phyloP scores from a whole-genome alignment of 2,113 vertebrate genomes.

The Ardeotis arabs region DNA sequence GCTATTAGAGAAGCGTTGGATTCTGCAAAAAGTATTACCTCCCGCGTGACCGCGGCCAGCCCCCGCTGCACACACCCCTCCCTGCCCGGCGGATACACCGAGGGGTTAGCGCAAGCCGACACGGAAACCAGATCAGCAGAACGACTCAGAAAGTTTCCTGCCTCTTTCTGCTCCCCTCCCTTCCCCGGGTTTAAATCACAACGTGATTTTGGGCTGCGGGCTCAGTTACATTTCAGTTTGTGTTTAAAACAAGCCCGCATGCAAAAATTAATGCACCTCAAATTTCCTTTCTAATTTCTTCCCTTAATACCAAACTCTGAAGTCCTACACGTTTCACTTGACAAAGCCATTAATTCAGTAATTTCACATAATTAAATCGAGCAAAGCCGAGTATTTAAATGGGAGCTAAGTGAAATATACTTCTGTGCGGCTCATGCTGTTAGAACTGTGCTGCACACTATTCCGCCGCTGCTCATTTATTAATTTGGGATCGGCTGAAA shows the following conservation, averaged over 20 bases:
- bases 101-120: neutral
- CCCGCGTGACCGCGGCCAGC: neutral
- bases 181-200: neutral
- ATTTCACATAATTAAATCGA: slow-evolving; percentile 68
- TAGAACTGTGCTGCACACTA: slow-evolving; percentile 59
- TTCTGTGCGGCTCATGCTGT: slow-evolving; percentile 62
- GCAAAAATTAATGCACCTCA: slow-evolving; percentile 9
- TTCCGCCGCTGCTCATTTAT: slow-evolving; percentile 65
- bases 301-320: slow-evolving; percentile 32
- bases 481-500: slow-evolving; percentile 49
- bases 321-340: slow-evolving; percentile 48
- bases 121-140: neutral
- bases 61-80: neutral
- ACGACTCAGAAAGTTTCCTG: neutral
- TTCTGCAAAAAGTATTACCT: neutral
- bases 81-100: neutral
- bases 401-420: slow-evolving; percentile 69
- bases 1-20: neutral
- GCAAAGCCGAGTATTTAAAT: slow-evolving; percentile 65
- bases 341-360: slow-evolving; percentile 70
- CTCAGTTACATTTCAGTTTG: neutral
- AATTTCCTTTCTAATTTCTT: slow-evolving; percentile 27
- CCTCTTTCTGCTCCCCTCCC: neutral
- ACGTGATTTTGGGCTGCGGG: neutral
- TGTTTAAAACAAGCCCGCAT: neutral